phyloP scores from a whole-genome alignment of 1,140 invertebrate species.

The Zaprionus vittiger region DNA sequence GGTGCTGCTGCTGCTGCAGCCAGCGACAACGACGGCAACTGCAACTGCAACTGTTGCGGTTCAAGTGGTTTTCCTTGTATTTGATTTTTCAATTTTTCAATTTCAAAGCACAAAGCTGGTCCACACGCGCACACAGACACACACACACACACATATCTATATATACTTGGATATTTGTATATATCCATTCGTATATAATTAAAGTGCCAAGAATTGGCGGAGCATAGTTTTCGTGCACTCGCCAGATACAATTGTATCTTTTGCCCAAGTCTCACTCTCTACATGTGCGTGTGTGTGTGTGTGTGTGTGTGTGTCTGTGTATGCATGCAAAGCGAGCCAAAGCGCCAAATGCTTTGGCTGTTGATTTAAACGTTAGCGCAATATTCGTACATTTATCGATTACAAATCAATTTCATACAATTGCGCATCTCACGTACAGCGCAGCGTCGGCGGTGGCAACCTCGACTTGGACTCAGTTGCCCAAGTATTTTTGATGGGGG shows the following conservation, averaged over 20 bases:
- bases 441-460: conserved; percentile 18
- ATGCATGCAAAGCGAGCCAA: conserved; percentile 27
- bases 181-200: conserved; percentile 40
- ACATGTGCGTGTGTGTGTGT: not conserved
- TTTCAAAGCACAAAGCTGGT: conserved; percentile 49
- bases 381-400: conserved; percentile 81
- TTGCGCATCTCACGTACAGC: conserved; percentile 72
- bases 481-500: conserved; percentile 8
- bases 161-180: conserved; percentile 1
- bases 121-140: conserved; percentile 23
- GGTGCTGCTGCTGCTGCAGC: not conserved
- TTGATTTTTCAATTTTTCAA: conserved; percentile 77
- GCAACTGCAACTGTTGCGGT: conserved; percentile 31
- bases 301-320: conserved; percentile 2
- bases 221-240: not conserved
- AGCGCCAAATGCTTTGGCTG: conserved; percentile 33
- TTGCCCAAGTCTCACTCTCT: not conserved
- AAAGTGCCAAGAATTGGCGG: conserved; percentile 49
- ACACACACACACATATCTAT: not conserved
- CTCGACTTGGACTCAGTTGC: conserved; percentile 47
- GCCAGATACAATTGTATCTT: conserved; percentile 43
- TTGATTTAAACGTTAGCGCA: conserved; percentile 66
- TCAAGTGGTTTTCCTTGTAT: conserved; percentile 80
- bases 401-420: conserved; percentile 80
- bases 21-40: conserved; percentile 11